A percentile compares a stretch with the other conserved stretches of the same genome.
Conservation (phyloP, 1,140 invertebrate species). For the Harpegnathos saltator region DNA sequence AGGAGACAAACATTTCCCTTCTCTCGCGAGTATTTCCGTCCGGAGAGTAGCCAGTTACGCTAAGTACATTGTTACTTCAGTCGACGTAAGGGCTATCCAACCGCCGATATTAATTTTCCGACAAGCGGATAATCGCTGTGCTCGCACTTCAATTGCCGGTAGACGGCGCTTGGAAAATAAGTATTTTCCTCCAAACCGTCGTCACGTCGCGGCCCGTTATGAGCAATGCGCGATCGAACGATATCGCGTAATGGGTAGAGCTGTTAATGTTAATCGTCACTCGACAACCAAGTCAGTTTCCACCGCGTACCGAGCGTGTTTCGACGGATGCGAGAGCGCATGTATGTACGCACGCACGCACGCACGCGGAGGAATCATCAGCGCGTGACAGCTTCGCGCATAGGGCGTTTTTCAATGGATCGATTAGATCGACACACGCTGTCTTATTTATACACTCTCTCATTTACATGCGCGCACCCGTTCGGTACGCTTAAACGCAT, state of each 20-base stretch:
- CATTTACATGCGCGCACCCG: slow-evolving; percentile 48
- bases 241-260: not conserved
- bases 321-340: slow-evolving; percentile 14
- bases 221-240: too few relatives aligned
- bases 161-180: too few relatives aligned
- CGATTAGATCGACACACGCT: slow-evolving; percentile 71
- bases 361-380: slow-evolving; percentile 36
- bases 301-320: not conserved
- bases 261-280: not conserved
- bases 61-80: slow-evolving; percentile 68
- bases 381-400: slow-evolving; percentile 48
- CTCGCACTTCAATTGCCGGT: too few relatives aligned
- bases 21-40: slow-evolving; percentile 38
- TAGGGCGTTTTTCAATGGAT: slow-evolving; percentile 61
- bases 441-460: slow-evolving; percentile 73
- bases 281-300: not conserved
- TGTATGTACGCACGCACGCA: not conserved
- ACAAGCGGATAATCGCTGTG: too few relatives aligned
- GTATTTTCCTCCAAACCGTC: too few relatives aligned
- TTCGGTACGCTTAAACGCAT: slow-evolving; percentile 60
- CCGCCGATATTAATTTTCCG: slow-evolving; percentile 64
- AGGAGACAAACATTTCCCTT: slow-evolving; percentile 62
- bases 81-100: slow-evolving; percentile 37
- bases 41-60: slow-evolving; percentile 57
- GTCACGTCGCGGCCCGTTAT: too few relatives aligned